Evolutionary conservation across 2,113 vertebrate species (phyloP), one percentile per base, ranked within the genome.

Genomic region (Phocoena sinus): DNA sequence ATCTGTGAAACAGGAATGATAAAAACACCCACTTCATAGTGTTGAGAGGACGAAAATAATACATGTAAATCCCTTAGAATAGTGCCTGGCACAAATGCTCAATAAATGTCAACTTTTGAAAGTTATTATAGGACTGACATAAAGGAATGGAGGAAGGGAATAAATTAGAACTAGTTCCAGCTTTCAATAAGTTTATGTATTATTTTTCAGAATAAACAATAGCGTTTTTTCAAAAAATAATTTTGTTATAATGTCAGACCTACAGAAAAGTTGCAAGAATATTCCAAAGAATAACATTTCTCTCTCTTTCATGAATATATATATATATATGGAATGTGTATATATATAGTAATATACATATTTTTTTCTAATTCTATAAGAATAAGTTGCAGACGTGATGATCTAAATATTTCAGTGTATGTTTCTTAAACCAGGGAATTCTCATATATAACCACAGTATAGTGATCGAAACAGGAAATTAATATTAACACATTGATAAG

Each of bases 201-300:
- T 89, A n/a, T 85, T 92, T 97, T 94, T 36, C 50, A 74, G 33
- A 65, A 38, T 65, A 93, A 88, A 87, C 53, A 80, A 11, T 47
- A 18, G 36, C 53, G 11, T 3, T 63, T 63, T 15, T 41, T 50
- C 44, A 0, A 23, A 80, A 83, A 86, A 83, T 38, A 41, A 21
- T 36, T 67, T 92, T 82, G 6, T 79, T 56, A 63, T 21, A 77
- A 86, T 92, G 74, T 91, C n/a, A 96, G 70, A 73, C 26, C 68
- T 82, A 38, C 20, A 65, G 76, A 60, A 96, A 85, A 93, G 53
- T 88, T 96, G 25, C 1, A 89, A 73, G 63, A 80, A 33, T 96
- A 84, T 91, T 93, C 36, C 50, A 93, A 74, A 97, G 83, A 90
- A 82, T 77, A 58, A 74, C 15, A 90, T 84, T 95, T 90, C 41